These are phyloP conservation scores for Poeciliopsis occidentalis DNA, from an alignment of 2,113 vertebrate species.

Conservation along the genomic window DNA sequence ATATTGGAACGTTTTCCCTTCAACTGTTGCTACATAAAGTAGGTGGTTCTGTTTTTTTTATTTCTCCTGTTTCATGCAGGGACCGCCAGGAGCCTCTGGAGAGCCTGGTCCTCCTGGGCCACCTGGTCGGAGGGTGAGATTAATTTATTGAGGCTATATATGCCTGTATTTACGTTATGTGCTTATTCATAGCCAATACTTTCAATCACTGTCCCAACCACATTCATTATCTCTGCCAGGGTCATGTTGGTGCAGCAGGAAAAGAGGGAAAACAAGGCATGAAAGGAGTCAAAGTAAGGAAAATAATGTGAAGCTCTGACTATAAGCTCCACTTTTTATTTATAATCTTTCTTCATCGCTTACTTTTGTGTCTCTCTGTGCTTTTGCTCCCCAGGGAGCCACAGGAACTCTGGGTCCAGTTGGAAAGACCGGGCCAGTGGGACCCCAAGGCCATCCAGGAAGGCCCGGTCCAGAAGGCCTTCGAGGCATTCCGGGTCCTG, in stretches of 20 bases:
- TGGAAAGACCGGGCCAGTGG: slow-evolving; percentile 86
- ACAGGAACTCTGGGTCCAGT: slow-evolving; percentile 79
- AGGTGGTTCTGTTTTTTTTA: slow-evolving; percentile 15
- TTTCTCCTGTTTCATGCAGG: slow-evolving; percentile 5
- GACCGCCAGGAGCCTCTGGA: too few relatives aligned
- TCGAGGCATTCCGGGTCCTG: slow-evolving; percentile 88
- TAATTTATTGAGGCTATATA: too few relatives aligned
- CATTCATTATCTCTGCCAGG: too few relatives aligned
- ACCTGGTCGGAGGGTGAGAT: too few relatives aligned
- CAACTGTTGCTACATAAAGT: background rate
- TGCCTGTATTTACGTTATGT: too few relatives aligned
- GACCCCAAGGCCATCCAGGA: slow-evolving; percentile 86
- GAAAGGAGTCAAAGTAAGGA: slow-evolving; percentile 88
- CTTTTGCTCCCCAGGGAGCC: slow-evolving; percentile 77
- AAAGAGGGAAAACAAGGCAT: slow-evolving; percentile 88
- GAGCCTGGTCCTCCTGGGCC: too few relatives aligned
- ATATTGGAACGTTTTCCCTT: background rate
- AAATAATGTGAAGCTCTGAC: background rate
- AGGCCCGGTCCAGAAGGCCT: slow-evolving; percentile 86
- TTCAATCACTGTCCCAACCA: too few relatives aligned
- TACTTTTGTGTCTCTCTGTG: background rate
- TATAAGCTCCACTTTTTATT: background rate
- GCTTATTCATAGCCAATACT: too few relatives aligned
- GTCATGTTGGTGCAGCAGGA: slow-evolving; percentile 81
- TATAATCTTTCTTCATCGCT: background rate